Percentiles rank a stretch among this genome's conserved stretches.
These are phyloP conservation scores for Spea bombifrons DNA, from an alignment of 2,113 vertebrate genomes.

Conservation along the genomic window DNA sequence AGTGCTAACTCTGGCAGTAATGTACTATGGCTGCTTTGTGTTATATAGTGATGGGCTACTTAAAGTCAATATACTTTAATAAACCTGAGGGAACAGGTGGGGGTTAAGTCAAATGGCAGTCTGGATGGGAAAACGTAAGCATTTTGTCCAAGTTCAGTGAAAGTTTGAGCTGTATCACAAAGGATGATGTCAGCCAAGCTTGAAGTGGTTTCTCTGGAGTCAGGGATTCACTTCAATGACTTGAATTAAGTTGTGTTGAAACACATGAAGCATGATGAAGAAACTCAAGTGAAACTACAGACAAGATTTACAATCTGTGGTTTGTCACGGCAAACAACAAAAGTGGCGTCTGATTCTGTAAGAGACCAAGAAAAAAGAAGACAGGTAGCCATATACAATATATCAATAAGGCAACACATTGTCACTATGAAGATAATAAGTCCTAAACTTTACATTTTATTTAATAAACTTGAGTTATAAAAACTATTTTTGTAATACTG, in stretches of 20 bases:
- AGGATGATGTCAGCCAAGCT: conserved; percentile 35
- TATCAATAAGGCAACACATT: not conserved
- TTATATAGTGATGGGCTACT: no score
- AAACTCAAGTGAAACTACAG: conserved; percentile 30
- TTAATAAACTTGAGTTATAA: no score
- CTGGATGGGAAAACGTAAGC: conserved; percentile 20
- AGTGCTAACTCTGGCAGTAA: no score
- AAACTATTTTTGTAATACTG: not conserved
- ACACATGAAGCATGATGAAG: conserved; percentile 38
- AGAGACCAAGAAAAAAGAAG: conserved; percentile 25
- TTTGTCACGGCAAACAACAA: conserved; percentile 43
- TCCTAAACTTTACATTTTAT: not conserved
- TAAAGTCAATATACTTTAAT: no score
- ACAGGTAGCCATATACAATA: not conserved
- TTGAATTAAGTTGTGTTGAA: conserved; percentile 47
- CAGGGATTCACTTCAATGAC: conserved; percentile 44
- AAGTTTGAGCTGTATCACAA: conserved; percentile 40
- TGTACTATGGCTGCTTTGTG: no score
- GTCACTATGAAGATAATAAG: not conserved
- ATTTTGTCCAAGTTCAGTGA: conserved; percentile 23
- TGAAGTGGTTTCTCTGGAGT: conserved; percentile 43
- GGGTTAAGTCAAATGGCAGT: not conserved
- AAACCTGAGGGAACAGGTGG: no score
- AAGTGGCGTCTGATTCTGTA: conserved; percentile 19
- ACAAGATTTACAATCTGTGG: conserved; percentile 39